Evolutionary conservation across 2,888 invertebrate genomes (phyloP).

Genomic region (Conus canariensis): DNA sequence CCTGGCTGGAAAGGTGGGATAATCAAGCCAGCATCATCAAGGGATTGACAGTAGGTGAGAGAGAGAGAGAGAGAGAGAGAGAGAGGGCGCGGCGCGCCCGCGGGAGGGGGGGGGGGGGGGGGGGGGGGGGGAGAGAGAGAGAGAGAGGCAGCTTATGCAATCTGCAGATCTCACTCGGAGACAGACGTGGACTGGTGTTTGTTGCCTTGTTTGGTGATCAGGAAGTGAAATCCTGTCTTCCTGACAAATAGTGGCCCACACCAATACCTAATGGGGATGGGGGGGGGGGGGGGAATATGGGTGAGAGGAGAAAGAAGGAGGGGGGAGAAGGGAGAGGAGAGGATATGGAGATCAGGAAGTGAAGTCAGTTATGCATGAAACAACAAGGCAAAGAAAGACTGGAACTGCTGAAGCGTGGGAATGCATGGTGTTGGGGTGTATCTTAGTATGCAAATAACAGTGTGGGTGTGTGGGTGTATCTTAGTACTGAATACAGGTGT

Average conservation of each 20-base stretch:
- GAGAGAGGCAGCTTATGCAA: conserved; percentile 11
- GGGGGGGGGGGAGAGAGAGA: conserved; percentile 27
- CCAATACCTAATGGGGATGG: no score
- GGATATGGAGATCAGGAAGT: not conserved
- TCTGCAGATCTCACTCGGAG: no score
- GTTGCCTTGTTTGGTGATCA: no score
- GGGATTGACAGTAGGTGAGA: not conserved
- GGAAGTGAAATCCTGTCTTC: no score
- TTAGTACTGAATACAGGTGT: not conserved
- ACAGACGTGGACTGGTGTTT: no score
- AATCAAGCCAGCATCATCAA: no score
- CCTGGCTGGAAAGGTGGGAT: no score
- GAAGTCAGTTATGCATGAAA: no score
- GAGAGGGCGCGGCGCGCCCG: not conserved
- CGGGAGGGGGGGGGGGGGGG: not conserved
- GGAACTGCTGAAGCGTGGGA: not conserved
- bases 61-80: not conserved
- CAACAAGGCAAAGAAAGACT: no score
- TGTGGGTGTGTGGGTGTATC: not conserved
- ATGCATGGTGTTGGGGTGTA: not conserved
- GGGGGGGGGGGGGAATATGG: not conserved
- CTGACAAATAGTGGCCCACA: no score
- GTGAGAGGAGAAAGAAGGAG: conserved; percentile 24
- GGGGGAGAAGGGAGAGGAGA: not conserved
- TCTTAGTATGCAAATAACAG: no score